Evolutionary conservation across 1,140 invertebrate genomes (phyloP), one percentile per base, ranked within the genome.

Genomic region (Trigoniulus corallinus): DNA sequence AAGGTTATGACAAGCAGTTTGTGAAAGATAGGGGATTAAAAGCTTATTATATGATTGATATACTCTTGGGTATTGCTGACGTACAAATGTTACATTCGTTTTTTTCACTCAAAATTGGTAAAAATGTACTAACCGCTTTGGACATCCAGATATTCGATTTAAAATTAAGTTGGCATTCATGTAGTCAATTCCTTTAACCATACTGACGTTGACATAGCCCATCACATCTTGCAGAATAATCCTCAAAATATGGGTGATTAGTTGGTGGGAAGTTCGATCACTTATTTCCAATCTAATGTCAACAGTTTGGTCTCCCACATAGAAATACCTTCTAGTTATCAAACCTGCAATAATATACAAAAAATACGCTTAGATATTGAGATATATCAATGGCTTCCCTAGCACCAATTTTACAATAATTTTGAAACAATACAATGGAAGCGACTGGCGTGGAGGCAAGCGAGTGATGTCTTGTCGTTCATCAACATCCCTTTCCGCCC

Each of bases 191-290:
- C 61, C 54, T 10, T 67, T 55, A 1, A 69, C 54, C 1, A 81
- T 60, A 20, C 59, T 59, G 0, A 82, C 70, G 24, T 69, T 64
- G 1, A 67, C 56, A 58, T 82, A 83, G 1, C 78, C 76, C 1
- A 82, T 59, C 1, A 78, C 67, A 56, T 82, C 78, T 42, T 68
- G 64, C 2, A 81, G 58, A 51, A 81, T 74, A 37, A 81, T 79
- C 52, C 69, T 72, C 55, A 79, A 73, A n/a, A 82, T 69, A 45
- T 73, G 62, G 0, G 78, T 74, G 21, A 69, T 67, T 23, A 83
- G 59, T 50, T 75, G 72, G 56, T 82, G 80, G 0, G 74, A 73
- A 2, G 74, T 56, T 43, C 75, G 64, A 12, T 65, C 52, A 53
- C 62, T 65, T 23, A 56, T 53, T 54, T 67, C 64, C 22, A 67